phyloP scores from a whole-genome alignment of 2,888 invertebrate genomes.

The Teleiodes luculella region DNA sequence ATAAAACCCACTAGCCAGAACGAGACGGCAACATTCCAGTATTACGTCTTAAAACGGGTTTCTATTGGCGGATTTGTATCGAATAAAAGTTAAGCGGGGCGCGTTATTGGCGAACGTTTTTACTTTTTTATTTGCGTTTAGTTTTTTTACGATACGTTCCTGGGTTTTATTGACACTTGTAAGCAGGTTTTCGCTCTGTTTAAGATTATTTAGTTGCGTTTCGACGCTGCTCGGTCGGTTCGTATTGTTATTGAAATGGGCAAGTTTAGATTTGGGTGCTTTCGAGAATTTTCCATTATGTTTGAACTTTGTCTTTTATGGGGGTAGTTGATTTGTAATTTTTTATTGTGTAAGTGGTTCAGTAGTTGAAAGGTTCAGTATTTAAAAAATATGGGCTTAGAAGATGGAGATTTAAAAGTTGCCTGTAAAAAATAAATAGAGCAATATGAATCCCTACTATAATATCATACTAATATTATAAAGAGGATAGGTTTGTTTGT shows the following conservation, averaged over 20 bases:
- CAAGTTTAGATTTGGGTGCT: background rate
- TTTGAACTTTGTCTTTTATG: background rate
- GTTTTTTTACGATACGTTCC: constrained; percentile 48
- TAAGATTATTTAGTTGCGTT: constrained; percentile 37
- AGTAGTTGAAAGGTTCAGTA: no score
- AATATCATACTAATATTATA: no score
- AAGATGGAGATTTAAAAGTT: no score
- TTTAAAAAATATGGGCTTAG: no score
- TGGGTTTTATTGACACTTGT: constrained; percentile 58
- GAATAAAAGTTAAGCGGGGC: constrained; percentile 45
- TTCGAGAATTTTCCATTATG: background rate
- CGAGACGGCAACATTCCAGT: constrained; percentile 43
- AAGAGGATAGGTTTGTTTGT: no score
- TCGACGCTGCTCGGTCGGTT: background rate
- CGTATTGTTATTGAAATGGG: constrained; percentile 1
- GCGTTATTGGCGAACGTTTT: constrained; percentile 42
- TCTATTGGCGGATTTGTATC: constrained; percentile 56
- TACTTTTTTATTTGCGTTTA: constrained; percentile 34
- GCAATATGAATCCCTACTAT: no score
- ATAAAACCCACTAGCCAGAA: constrained; percentile 34
- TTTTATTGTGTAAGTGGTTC: no score
- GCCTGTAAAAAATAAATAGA: no score
- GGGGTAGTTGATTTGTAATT: no score
- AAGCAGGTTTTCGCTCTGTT: constrained; percentile 46
- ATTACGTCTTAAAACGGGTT: constrained; percentile 48